phyloP scores from a whole-genome alignment of 2,113 vertebrate genomes.

The Pseudopodoces humilis region DNA sequence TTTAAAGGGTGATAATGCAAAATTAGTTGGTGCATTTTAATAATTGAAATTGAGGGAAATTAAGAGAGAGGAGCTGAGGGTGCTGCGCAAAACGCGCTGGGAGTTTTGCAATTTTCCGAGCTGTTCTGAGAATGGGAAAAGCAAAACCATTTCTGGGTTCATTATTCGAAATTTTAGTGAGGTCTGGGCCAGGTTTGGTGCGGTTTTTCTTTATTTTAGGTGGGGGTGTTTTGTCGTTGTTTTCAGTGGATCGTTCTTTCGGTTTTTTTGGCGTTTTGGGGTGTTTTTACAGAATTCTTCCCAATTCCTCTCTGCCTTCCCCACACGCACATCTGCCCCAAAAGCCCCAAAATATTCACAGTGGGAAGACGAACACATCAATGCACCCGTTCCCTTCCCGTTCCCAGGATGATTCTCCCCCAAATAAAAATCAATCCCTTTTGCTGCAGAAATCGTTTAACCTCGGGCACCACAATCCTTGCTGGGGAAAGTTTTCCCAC shows the following conservation, averaged over 20 bases:
- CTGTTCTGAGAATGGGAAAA: background rate
- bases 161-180: background rate
- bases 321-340: background rate
- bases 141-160: background rate
- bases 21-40: fast-evolving
- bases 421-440: background rate
- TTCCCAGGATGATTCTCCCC: background rate
- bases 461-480: background rate
- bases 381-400: background rate
- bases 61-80: background rate
- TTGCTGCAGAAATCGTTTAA: background rate
- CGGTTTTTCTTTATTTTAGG: background rate
- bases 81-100: background rate
- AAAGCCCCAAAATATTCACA: background rate
- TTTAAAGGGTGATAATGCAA: background rate
- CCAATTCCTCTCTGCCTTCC: background rate
- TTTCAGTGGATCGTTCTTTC: background rate
- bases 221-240: fast-evolving
- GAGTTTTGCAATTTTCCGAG: fast-evolving
- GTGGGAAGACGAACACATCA: background rate
- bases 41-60: background rate
- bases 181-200: background rate
- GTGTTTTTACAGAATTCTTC: background rate
- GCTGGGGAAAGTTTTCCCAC: background rate
- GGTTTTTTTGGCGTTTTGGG: fast-evolving